Evolutionary conservation across 2,888 invertebrate species (phyloP), one percentile per base, ranked within the genome.

Genomic region (Allygus modestus): DNA sequence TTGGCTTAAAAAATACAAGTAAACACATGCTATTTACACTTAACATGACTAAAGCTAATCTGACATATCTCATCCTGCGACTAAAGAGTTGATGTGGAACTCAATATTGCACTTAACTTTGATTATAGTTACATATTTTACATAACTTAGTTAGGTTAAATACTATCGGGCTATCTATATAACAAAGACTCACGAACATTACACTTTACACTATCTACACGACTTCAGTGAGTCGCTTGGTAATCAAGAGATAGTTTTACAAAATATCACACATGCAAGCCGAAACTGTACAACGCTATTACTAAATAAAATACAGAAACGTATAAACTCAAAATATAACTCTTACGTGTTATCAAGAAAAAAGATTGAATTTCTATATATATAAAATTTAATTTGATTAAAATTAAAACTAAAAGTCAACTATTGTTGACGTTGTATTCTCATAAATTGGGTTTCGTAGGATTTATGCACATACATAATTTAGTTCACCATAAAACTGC

Each of bases 51-150:
- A 65, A 65, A 65, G 71, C 41, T 71, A 71, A 41, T 71, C 41
- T 41, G 37, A 41, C 71, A 71, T n/a, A 23, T 41, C 20, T 28
- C 20, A 41, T 37, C 41, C n/a, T 17, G 71, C 20, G 37, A 37
- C 41, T 71, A 41, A 71, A 41, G 41, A 71, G 41, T 41, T 41
- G 1, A 33, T 31, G 9, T 69, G 15, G 1, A 77, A 77, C 28
- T 46, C 77, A 46, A 43, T 41, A 77, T 77, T 77, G 77, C 77
- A 77, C 77, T 28, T 41, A 46, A 46, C 17, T 77, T 77, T 51
- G 51, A 77, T 77, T 77, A 77, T 46, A 73, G 73, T 73, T 41
- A 77, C 51, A 77, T 77, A 77, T 41, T 77, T 23, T 77, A 77
- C 77, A 77, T 46, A 41, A 43, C 77, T 51, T 51, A 20, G 1